phyloP scores from a whole-genome alignment of 2,113 vertebrate species.

The Eulemur rufifrons region DNA sequence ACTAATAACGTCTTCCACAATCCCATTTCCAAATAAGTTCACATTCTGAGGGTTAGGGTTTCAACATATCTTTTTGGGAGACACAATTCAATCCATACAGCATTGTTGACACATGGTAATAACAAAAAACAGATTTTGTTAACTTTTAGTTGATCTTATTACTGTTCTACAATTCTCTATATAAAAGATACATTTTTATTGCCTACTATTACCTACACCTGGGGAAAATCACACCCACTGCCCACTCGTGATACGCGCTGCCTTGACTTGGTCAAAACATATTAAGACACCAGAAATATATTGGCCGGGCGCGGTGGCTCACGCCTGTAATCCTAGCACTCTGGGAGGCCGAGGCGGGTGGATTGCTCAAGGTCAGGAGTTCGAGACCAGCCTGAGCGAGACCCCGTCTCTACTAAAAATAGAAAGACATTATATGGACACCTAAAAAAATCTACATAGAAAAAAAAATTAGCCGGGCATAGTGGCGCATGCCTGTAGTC shows the following conservation, averaged over 20 bases:
- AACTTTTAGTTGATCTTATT: neutral
- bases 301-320: no score
- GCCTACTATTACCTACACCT: neutral
- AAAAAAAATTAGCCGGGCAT: no score
- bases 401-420: no score
- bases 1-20: neutral
- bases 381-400: no score
- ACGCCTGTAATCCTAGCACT: no score
- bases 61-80: neutral
- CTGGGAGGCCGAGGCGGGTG: no score
- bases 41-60: neutral
- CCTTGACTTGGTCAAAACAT: neutral
- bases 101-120: neutral
- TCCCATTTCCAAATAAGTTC: neutral
- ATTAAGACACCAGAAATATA: neutral
- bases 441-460: no score
- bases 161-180: neutral
- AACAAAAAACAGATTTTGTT: neutral
- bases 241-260: neutral
- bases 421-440: no score
- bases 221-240: accelerated
- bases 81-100: neutral
- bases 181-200: neutral
- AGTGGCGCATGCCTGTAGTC: no score
- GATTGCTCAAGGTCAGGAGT: no score